phyloP scores from a whole-genome alignment of 2,888 invertebrate genomes.

The Pilophorus perplexus region DNA sequence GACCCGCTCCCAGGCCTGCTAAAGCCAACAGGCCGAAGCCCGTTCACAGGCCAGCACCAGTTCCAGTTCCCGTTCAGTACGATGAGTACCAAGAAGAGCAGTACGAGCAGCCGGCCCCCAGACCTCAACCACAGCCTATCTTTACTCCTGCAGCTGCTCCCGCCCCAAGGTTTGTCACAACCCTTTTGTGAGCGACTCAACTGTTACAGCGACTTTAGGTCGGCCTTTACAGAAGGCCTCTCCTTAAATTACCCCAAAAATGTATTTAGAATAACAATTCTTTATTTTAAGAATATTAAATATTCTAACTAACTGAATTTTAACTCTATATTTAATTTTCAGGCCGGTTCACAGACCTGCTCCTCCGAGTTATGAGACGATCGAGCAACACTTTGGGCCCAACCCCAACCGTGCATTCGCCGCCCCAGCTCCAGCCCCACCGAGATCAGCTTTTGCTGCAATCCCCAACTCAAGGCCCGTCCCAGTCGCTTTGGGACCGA shows the following conservation, averaged over 20 bases:
- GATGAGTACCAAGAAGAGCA: conserved; percentile 46
- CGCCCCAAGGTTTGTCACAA: conserved; percentile 37
- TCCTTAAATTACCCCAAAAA: too few relatives aligned
- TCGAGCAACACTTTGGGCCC: conserved; percentile 42
- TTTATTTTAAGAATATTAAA: too few relatives aligned
- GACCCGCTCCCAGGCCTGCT: conserved; percentile 47
- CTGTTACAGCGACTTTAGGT: too few relatives aligned
- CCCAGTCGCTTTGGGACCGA: conserved; percentile 46
- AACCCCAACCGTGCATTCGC: conserved; percentile 36
- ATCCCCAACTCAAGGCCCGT: conserved; percentile 48
- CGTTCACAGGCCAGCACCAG: conserved; percentile 51
- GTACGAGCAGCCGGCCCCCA: conserved; percentile 44
- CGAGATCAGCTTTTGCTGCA: conserved; percentile 47
- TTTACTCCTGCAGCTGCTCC: conserved; percentile 12
- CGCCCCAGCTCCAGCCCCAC: conserved; percentile 47
- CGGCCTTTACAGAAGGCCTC: too few relatives aligned
- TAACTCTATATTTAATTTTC: too few relatives aligned
- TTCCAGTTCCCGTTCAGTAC: conserved; percentile 46
- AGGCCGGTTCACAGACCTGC: conserved; percentile 23
- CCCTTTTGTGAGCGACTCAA: too few relatives aligned
- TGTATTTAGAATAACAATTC: too few relatives aligned
- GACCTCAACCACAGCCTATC: conserved; percentile 32
- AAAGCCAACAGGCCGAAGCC: conserved; percentile 50
- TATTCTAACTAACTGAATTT: not conserved
- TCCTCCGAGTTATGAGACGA: conserved; percentile 14